Base-by-base conservation (phyloP, 2,113 vertebrate genomes). In the Cyanoramphus novaezelandiae region DNA sequence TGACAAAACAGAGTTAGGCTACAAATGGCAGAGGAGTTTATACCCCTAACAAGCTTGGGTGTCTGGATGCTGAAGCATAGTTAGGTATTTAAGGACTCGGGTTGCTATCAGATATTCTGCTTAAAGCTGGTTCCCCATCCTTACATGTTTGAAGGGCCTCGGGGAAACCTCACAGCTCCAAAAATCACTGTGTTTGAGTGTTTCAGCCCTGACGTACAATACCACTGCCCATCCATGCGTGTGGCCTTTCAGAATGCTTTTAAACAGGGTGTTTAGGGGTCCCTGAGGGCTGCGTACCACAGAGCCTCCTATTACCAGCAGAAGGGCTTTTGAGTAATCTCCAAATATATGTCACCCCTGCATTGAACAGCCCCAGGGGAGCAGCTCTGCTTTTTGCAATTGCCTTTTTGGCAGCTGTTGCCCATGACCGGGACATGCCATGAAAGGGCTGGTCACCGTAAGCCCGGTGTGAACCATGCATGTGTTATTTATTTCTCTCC, bases 121-220 rank as follows among this genome's bases (percentile, higher is more conserved):
- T 88, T 77, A 77, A 77, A 83, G 53, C 2, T 47, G 53, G 4
- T 13, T 67, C 28, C 21, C 28, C 6, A 28, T 59, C 8, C 19
- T n/a, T 63, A 8, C 0, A 0, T 50, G 13, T 50, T 59, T 1
- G 1, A 78, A 87, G 33, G 13, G 17, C 37, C 31, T 63, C 0
- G 1, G 50, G 49, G 41, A 91, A 88, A n/a, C 19, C 21, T 67
- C 8, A 14, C 24, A 70, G 50, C n/a, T 77, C 35, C 46, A 67
- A 39, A 81, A 84, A 10, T 37, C 8, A 5, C 6, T 0, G 6
- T 15, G 15, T 71, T 31, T 4, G 64, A 63, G 37, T 15, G 35
- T 21, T 86, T 46, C 46, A 63, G 65, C n/a, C 17, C 69, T 35
- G 55, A 37, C 0, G 2, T 12, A 20, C 0, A 0, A 2, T 17